These are phyloP conservation scores for Luscinia luscinia DNA, from an alignment of 2,797 vertebrate genomes.

Conservation along the genomic window DNA sequence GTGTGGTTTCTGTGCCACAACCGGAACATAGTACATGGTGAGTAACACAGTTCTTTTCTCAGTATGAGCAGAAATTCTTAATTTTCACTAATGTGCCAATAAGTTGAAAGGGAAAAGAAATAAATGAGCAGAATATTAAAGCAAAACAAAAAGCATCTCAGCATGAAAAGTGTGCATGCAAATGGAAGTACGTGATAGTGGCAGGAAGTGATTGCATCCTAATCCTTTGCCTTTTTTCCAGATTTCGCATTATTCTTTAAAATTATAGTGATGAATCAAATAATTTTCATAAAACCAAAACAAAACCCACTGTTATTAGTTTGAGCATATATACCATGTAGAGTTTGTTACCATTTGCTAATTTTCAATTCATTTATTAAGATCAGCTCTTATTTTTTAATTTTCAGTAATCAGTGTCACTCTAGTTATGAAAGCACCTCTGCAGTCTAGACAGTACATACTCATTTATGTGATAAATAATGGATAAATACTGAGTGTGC, in stretches of 20 bases:
- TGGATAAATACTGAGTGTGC: conserved; percentile 69
- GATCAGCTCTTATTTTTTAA: conserved; percentile 62
- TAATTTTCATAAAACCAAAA: neutral
- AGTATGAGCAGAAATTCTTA: neutral
- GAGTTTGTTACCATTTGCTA: conserved; percentile 43
- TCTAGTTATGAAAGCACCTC: conserved; percentile 59
- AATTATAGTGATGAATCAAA: neutral
- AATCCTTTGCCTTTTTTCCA: neutral
- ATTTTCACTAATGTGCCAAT: neutral
- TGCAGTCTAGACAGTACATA: conserved; percentile 67
- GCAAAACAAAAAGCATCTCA: neutral
- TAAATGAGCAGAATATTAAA: conserved; percentile 4
- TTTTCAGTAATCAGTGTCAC: conserved; percentile 64
- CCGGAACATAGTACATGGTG: neutral
- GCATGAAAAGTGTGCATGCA: neutral
- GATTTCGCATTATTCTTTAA: neutral
- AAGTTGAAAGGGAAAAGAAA: neutral
- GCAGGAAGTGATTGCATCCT: neutral
- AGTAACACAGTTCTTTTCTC: neutral
- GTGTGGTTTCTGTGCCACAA: neutral
- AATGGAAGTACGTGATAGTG: neutral
- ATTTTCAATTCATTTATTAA: conserved; percentile 66
- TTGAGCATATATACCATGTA: neutral
- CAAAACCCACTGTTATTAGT: neutral
- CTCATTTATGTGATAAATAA: conserved; percentile 76